Evolutionary conservation across 2,888 invertebrate species (phyloP).

Genomic region (Volucella zonaria): DNA sequence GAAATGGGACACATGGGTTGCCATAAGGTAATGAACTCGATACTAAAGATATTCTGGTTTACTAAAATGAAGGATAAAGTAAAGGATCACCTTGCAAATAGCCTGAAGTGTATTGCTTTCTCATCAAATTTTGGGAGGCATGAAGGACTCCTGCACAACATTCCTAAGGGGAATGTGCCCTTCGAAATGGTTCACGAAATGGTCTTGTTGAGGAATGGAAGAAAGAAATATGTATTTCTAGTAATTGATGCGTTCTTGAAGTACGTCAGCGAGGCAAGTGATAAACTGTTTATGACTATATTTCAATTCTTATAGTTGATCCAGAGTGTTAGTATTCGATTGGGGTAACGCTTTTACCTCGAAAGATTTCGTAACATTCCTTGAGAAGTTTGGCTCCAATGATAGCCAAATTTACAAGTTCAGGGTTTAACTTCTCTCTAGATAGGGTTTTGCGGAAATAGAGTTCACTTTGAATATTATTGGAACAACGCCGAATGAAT

Average conservation of each 20-base stretch:
- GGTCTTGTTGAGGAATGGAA: constrained; percentile 38
- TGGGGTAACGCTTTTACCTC: constrained; percentile 20
- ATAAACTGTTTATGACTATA: constrained; percentile 53
- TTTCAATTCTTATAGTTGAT: constrained; percentile 14
- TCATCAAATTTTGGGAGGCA: constrained; percentile 27
- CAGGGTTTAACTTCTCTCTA: background rate
- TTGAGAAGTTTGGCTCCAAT: constrained; percentile 17
- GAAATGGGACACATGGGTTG: background rate
- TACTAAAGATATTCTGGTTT: constrained; percentile 42
- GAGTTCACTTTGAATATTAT: constrained; percentile 19
- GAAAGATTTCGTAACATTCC: background rate
- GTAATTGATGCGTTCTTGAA: constrained; percentile 26
- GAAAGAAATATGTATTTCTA: constrained; percentile 44
- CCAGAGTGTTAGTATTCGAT: constrained; percentile 22
- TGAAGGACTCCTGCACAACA: constrained; percentile 75
- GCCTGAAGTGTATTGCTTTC: constrained; percentile 47
- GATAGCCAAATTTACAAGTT: constrained; percentile 31
- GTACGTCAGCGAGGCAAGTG: constrained; percentile 70
- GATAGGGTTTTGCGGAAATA: constrained; percentile 13
- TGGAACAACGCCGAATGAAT: constrained; percentile 6
- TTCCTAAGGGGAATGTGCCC: constrained; percentile 75
- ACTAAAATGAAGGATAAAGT: background rate
- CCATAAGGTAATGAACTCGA: constrained; percentile 8
- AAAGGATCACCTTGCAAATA: background rate
- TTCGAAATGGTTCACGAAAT: constrained; percentile 68